Evolutionary conservation across 2,888 invertebrate species (phyloP).

Genomic region (Eupithecia abbreviata): DNA sequence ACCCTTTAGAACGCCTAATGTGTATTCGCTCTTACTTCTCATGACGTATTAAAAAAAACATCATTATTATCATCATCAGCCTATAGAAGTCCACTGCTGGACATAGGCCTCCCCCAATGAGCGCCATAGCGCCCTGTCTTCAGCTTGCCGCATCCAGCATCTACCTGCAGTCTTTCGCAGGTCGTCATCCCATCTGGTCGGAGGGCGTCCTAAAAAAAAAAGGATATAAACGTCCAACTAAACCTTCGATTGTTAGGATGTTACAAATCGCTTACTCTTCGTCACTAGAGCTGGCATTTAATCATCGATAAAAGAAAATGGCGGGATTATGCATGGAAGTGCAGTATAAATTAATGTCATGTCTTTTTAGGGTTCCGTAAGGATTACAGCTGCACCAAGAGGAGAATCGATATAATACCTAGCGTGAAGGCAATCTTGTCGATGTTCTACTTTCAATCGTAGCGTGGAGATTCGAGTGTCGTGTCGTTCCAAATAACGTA

Average conservation of each 20-base stretch:
- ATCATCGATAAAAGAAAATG: slow-evolving; percentile 40
- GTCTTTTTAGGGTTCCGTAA: slow-evolving; percentile 15
- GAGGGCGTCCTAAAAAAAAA: no score
- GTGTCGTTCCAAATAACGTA: neutral
- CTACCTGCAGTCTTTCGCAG: no score
- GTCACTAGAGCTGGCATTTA: slow-evolving; percentile 45
- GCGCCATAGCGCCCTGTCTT: no score
- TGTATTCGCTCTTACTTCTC: no score
- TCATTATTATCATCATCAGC: no score
- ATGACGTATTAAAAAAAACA: no score
- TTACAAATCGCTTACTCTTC: slow-evolving; percentile 74
- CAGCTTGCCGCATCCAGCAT: no score
- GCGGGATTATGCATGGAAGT: slow-evolving; percentile 37
- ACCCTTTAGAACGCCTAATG: no score
- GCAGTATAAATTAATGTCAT: slow-evolving; percentile 44
- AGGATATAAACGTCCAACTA: neutral
- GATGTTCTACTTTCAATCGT: neutral
- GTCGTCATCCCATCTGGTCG: no score
- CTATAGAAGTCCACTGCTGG: no score
- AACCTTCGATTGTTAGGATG: slow-evolving; percentile 58
- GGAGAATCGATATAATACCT: neutral
- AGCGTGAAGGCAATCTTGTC: neutral
- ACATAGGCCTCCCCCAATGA: no score
- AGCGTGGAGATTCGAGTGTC: neutral
- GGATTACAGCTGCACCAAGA: neutral